Evolutionary conservation across 1,140 invertebrate genomes (phyloP).

Genomic region (Hypothenemus hampei): DNA sequence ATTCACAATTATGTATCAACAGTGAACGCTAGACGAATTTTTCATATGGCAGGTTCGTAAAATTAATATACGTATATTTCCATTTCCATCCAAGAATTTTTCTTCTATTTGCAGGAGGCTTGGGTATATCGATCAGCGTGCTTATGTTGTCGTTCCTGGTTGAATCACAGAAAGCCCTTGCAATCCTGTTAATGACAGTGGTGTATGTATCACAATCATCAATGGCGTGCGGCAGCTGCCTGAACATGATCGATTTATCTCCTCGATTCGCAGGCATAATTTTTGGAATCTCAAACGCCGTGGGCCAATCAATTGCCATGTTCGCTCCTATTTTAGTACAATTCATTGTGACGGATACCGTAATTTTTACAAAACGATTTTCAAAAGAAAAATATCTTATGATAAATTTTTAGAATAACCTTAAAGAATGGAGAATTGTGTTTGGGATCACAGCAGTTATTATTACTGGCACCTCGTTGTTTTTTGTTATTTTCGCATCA

Average conservation of each 20-base stretch:
- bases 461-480: background rate
- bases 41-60: slow-evolving; percentile 63
- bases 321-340: slow-evolving; percentile 62
- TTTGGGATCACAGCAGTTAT: slow-evolving; percentile 6
- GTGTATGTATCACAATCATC: slow-evolving; percentile 6
- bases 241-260: slow-evolving; percentile 19
- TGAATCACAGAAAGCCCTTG: background rate
- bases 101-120: too few relatives aligned
- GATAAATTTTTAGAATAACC: slow-evolving; percentile 1
- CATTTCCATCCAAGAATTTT: too few relatives aligned
- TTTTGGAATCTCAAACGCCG: slow-evolving; percentile 56
- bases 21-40: slow-evolving; percentile 55
- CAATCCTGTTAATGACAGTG: background rate
- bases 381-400: background rate
- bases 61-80: too few relatives aligned
- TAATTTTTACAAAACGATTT: slow-evolving; percentile 37
- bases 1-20: slow-evolving; percentile 51
- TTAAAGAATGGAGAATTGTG: slow-evolving; percentile 8
- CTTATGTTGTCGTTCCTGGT: background rate
- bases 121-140: slow-evolving; percentile 2
- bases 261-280: slow-evolving; percentile 21
- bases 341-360: slow-evolving; percentile 57
- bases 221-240: background rate
- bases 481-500: slow-evolving; percentile 13
- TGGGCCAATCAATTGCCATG: slow-evolving; percentile 65